Evolutionary conservation across 2,113 vertebrate species (phyloP), one percentile per base, ranked within the genome.

Genomic region (Megaceryle maxima): DNA sequence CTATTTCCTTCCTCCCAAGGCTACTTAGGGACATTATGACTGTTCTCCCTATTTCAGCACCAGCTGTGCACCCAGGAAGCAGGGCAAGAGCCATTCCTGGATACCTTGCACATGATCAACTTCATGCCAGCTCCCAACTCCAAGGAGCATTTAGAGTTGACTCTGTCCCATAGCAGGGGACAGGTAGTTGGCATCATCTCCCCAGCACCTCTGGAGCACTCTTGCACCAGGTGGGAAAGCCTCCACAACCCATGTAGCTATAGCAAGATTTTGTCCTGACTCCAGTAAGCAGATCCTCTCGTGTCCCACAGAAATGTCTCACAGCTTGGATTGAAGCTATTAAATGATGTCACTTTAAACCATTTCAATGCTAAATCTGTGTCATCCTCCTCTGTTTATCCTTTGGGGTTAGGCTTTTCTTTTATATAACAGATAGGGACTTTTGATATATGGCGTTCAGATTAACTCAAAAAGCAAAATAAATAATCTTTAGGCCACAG

Each of bases 401-500:
- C 66, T 87, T 89, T 55, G 70, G 59, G 90, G 72, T 88, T 93
- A 92, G 31, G 66, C 33, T 96, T 86, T 76, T 74, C 37, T 84
- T 29, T 83, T 94, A 43, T 46, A 69, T 94, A 94, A 91, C 70
- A 80, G 67, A 93, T 84, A 95, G n/a, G 13, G 5, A 4, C 51
- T 73, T 92, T 94, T 94, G 83, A 93, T 88, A 79, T 50, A 84
- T n/a, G 66, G 74, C 66, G n/a, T 96, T 89, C 91, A 92, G 83
- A 95, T 94, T 93, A 96, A 75, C 87, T 90, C 28, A 68, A 94
- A 88, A 94, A 82, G 88, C 56, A 95, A 89, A 96, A 94, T 94
- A 96, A 95, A 95, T 83, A 85, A 89, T 91, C 79, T 95, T 92
- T 53, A 88, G 57, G 72, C 59, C 63, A 81, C 56, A 77, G 48